Evolutionary conservation across 2,888 invertebrate genomes (phyloP).

Genomic region (Athalia rosae): DNA sequence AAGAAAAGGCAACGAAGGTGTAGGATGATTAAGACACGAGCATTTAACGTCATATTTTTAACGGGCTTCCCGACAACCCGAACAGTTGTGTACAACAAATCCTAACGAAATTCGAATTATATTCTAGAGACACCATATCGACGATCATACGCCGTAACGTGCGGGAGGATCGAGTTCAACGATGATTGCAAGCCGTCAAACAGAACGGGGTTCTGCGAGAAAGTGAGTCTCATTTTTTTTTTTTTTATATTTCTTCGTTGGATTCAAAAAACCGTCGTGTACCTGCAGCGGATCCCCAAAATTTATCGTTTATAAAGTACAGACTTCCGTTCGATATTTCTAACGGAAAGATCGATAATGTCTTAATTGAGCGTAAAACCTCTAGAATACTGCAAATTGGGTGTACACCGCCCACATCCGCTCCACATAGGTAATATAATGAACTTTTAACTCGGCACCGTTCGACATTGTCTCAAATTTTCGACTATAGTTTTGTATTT

Average conservation of each 20-base stretch:
- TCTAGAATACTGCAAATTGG: constrained; percentile 36
- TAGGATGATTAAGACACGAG: constrained; percentile 47
- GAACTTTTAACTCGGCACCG: constrained; percentile 11
- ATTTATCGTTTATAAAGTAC: constrained; percentile 43
- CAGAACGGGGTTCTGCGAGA: background rate
- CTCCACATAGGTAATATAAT: constrained; percentile 7
- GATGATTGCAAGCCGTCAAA: no score
- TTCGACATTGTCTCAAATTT: constrained; percentile 25
- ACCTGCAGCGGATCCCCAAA: background rate
- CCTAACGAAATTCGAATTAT: no score
- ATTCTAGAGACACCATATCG: no score
- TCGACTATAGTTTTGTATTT: background rate
- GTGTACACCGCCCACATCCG: constrained; percentile 42
- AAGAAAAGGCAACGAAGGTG: constrained; percentile 31
- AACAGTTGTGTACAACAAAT: background rate
- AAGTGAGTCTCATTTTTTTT: background rate
- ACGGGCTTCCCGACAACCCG: background rate
- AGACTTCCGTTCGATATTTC: constrained; percentile 44
- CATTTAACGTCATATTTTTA: constrained; percentile 38
- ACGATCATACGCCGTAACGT: no score
- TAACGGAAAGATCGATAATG: constrained; percentile 42
- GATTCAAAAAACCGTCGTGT: background rate
- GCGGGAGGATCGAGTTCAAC: no score
- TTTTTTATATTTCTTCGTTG: background rate
- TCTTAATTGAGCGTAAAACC: constrained; percentile 44